Base-by-base conservation (phyloP, 37 sponge, comb jelly and placozoan species). In the Aplysina aerophoba region DNA sequence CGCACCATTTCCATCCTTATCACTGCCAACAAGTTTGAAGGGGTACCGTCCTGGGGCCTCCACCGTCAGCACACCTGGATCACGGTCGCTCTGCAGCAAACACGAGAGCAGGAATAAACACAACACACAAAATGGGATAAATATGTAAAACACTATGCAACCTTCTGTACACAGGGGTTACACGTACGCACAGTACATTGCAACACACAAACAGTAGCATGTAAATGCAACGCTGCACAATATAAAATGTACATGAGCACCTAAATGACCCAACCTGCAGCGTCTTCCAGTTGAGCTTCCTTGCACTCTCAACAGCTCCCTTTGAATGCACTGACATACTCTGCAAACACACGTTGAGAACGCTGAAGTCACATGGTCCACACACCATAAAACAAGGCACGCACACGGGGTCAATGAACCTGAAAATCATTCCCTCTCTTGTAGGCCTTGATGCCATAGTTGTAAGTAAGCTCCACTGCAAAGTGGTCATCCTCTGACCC, bases 381-480 rank as follows among this genome's bases (percentile, higher is more conserved):
- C 15, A 24, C 28, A 27, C 25, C 31, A 37, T 38, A 22, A 78
- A 5, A 78, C 53, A 78, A 37, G 37, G 16, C 16, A 78, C 13
- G 37, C 79, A 78, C 53, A 78, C 77, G 37, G 24, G 54, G 31
- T 72, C 72, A 38, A 87, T 56, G 73, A 80, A 36, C 53, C 56
- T 77, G 27, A 60, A 25, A 16, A 74, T 78, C 58, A 44, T 79
- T 94, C 17, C 94, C 94, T 55, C 57, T 85, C 59, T 79, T 25
- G 83, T 94, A 94, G 15, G 82, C 34, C 72, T 94, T 89, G 80
- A 94, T 84, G 27, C 94, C 94, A 89, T 94, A 94, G 87, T 94
- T 94, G 72, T 94, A 94, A 4, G 94, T 94, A 34, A 94, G 89
- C 64, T 94, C 94, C 56, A 90, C 77, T 30, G 89, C 94, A 89